Conservation (phyloP, 35 echinoderm and acorn worm species). For the Amphiura filiformis region DNA sequence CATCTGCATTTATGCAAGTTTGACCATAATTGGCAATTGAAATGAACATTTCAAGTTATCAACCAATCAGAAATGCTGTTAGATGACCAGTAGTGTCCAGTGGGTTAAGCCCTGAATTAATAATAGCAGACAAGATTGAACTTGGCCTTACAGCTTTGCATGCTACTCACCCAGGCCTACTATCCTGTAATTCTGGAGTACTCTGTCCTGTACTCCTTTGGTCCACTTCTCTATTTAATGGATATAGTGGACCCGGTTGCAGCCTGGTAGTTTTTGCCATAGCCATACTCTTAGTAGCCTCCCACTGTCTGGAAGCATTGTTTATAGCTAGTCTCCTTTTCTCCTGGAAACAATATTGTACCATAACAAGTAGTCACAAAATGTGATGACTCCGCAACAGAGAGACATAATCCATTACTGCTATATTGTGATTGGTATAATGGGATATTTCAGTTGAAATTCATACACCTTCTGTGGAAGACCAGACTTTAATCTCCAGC, state of each 20-base stretch:
- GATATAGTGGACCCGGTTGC: constrained; percentile 46
- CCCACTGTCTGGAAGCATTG: constrained; percentile 95
- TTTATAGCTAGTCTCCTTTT: constrained; percentile 83
- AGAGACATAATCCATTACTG: not conserved
- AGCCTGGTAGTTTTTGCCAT: constrained; percentile 78
- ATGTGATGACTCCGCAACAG: not conserved
- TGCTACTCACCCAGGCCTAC: constrained; percentile 67
- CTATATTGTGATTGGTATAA: not conserved
- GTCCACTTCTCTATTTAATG: not conserved
- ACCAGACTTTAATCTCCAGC: too few species aligned
- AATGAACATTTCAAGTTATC: too few species aligned
- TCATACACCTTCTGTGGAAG: too few species aligned
- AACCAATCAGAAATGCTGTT: too few species aligned
- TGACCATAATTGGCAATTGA: too few species aligned
- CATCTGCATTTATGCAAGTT: too few species aligned
- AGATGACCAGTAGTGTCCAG: too few species aligned
- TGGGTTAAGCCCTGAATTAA: too few species aligned
- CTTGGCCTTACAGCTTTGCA: too few species aligned
- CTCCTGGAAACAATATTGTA: constrained; percentile 67
- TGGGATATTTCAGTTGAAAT: too few species aligned
- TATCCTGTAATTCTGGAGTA: constrained; percentile 51
- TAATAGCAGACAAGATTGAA: too few species aligned
- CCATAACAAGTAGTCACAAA: not conserved
- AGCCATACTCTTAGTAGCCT: constrained; percentile 59
- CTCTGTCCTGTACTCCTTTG: not conserved